Conservation (phyloP, 1,140 invertebrate genomes). For the Pectinophora gossypiella region DNA sequence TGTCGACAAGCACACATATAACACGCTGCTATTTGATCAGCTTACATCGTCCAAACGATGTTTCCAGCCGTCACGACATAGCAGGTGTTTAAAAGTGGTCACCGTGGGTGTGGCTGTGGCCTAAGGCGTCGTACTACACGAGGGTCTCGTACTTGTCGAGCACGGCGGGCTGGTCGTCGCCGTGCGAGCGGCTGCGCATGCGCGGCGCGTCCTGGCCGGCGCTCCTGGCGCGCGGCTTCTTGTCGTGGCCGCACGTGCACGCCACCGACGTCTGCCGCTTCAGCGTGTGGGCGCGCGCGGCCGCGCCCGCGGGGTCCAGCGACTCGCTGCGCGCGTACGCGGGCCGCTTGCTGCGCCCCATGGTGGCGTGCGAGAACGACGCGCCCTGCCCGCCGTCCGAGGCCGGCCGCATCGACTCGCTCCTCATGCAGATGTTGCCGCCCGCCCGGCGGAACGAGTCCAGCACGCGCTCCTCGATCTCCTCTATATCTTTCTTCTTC, state of each 20-base stretch:
- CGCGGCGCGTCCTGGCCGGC: slow-evolving; percentile 29
- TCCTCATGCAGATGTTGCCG: slow-evolving; percentile 46
- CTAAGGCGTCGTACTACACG: slow-evolving; percentile 40
- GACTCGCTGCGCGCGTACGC: slow-evolving; percentile 61
- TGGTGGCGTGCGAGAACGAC: slow-evolving; percentile 46
- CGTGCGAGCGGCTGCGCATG: slow-evolving; percentile 55
- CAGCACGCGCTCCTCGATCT: slow-evolving; percentile 62
- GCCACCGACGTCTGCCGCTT: slow-evolving; percentile 64
- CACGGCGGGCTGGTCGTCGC: slow-evolving; percentile 55
- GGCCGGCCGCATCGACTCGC: slow-evolving; percentile 48
- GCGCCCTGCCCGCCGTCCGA: slow-evolving; percentile 49
- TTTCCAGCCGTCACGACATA: too few species aligned
- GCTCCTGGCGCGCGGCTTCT: slow-evolving; percentile 48
- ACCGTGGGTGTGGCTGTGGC: neutral
- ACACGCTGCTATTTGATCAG: too few species aligned
- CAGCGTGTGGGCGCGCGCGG: slow-evolving; percentile 48
- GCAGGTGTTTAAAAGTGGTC: neutral
- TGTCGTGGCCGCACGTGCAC: slow-evolving; percentile 66
- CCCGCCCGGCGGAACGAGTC: slow-evolving; percentile 62
- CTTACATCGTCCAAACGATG: too few species aligned
- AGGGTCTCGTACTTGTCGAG: slow-evolving; percentile 74
- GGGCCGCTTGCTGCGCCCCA: slow-evolving; percentile 49
- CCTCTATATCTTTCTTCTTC: slow-evolving; percentile 69
- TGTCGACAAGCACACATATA: too few species aligned
- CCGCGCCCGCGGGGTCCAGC: slow-evolving; percentile 54